Conservation (phyloP, 2,113 vertebrate species). For the Dromiciops gliroides region DNA sequence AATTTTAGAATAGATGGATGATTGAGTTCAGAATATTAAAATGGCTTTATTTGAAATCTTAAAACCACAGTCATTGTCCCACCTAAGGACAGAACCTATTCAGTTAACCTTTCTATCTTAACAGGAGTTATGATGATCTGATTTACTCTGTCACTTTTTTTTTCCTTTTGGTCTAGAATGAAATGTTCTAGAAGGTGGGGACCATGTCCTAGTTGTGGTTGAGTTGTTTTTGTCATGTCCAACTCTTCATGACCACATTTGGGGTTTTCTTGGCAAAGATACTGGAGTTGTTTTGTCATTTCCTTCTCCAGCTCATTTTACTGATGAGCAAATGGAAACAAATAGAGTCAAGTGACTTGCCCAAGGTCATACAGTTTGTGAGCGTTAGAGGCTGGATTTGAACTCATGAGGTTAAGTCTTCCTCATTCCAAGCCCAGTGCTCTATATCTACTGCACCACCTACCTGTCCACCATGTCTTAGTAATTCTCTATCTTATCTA, state of each 20-base stretch:
- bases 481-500: not conserved
- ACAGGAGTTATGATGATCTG: not conserved
- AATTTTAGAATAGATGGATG: not conserved
- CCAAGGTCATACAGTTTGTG: not conserved
- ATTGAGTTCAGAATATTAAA: not conserved
- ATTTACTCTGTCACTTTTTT: not conserved
- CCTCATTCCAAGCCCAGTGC: too few species aligned
- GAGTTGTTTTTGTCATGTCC: not conserved
- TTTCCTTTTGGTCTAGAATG: not conserved
- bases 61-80: not conserved
- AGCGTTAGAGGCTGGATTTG: not conserved
- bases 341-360: too few species aligned
- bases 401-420: not conserved
- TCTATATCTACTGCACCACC: too few species aligned
- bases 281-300: not conserved
- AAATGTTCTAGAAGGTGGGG: not conserved
- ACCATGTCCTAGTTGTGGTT: not conserved
- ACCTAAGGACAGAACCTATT: not conserved
- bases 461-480: not conserved
- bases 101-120: not conserved
- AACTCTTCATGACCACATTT: not conserved
- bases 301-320: not conserved
- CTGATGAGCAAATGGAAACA: not conserved
- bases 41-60: not conserved
- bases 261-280: not conserved